Percentiles rank a stretch among this genome's conserved stretches.
Evolutionary conservation across 2,888 invertebrate species (phyloP).

Genomic region (Philaethria dido): DNA sequence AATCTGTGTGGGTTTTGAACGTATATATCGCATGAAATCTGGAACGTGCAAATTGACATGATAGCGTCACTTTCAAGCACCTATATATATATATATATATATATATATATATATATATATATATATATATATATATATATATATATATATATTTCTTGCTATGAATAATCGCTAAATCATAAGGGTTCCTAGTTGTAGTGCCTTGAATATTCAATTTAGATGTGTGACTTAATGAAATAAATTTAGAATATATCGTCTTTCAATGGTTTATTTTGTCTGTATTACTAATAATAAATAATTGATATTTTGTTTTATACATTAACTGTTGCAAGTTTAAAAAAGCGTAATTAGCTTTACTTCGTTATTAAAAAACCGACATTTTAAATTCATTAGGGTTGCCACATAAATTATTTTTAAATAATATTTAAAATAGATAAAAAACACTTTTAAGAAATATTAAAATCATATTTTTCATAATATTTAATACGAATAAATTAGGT

Average conservation of each 20-base stretch:
- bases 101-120: no score
- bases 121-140: no score
- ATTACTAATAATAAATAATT: neutral
- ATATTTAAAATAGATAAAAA: no score
- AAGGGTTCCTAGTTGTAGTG: conserved; percentile 13
- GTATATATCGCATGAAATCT: neutral
- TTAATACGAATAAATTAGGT: no score
- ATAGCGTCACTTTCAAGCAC: neutral
- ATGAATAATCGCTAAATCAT: neutral
- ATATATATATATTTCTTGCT: no score
- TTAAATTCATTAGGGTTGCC: conserved; percentile 10
- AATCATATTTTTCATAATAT: no score
- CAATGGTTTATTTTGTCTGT: neutral
- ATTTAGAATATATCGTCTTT: neutral
- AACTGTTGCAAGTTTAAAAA: conserved; percentile 5
- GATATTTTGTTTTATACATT: no score
- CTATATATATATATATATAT: no score
- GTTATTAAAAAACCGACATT: conserved; percentile 24
- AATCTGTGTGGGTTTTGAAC: neutral
- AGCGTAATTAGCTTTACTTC: conserved; percentile 24
- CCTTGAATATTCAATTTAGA: neutral
- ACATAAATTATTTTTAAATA: neutral
- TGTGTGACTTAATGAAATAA: neutral
- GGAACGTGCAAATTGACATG: no score
- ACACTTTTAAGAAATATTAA: no score